Evolutionary conservation across 2,888 invertebrate genomes (phyloP).

Genomic region (Cheilosia urbana): DNA sequence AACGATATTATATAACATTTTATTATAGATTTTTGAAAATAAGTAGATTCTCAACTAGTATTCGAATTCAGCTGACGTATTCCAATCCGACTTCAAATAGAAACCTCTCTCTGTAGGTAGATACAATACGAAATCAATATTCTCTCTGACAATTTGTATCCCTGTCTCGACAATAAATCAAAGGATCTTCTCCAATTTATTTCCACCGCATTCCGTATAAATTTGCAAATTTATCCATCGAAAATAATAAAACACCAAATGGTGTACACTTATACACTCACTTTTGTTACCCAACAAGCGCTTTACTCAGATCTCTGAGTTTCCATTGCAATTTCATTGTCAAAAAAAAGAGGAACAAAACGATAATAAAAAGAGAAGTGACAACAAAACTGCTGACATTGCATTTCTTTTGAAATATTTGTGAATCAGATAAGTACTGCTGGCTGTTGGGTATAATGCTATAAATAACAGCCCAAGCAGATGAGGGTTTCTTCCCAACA

Average conservation of each 20-base stretch:
- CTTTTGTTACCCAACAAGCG: background rate
- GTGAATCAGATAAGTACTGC: constrained; percentile 29
- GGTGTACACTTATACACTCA: background rate
- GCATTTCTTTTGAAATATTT: constrained; percentile 32
- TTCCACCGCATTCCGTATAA: constrained; percentile 21
- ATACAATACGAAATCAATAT: constrained; percentile 16
- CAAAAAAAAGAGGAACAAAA: constrained; percentile 1
- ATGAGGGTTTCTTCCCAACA: constrained; percentile 14
- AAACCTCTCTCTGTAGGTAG: background rate
- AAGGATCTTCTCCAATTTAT: constrained; percentile 42
- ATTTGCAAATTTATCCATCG: constrained; percentile 31
- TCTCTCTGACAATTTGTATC: constrained; percentile 1
- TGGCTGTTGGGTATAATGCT: background rate
- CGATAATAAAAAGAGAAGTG: constrained; percentile 3
- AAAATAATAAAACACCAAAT: constrained; percentile 25
- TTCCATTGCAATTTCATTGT: constrained; percentile 40
- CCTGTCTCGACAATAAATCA: constrained; percentile 42
- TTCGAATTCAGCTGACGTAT: constrained; percentile 5
- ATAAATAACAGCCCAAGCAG: constrained; percentile 32
- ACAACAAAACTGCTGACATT: constrained; percentile 41
- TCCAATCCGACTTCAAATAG: background rate
- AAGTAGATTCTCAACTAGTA: too few relatives aligned
- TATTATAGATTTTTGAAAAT: too few relatives aligned
- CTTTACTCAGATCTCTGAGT: constrained; percentile 10
- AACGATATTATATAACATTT: too few relatives aligned